Percentiles rank a stretch among this genome's conserved stretches.
Evolutionary conservation across 2,797 vertebrate species (phyloP).

Genomic region (Gallinago stenura): DNA sequence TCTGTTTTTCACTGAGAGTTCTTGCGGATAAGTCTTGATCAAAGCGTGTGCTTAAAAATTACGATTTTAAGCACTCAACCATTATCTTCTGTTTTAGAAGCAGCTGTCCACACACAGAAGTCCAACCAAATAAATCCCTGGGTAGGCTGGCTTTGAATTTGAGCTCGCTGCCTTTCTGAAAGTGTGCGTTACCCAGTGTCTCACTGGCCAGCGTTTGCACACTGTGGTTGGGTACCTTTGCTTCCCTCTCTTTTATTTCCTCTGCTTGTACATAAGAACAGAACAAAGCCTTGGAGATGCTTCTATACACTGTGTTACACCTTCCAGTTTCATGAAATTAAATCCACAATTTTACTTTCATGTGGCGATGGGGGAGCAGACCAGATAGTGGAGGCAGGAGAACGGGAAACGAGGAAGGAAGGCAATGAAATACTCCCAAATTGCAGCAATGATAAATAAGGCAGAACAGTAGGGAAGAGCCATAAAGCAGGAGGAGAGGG

Average conservation of each 20-base stretch:
- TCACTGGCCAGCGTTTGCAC: background rate
- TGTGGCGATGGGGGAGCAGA: rapidly evolving
- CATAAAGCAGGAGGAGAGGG: background rate
- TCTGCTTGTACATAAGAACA: background rate
- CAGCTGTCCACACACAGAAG: background rate
- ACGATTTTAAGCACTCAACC: rapidly evolving
- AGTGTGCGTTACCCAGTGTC: background rate
- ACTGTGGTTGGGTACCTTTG: background rate
- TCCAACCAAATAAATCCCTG: background rate
- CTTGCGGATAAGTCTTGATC: background rate
- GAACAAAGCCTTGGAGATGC: background rate
- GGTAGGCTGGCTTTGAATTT: background rate
- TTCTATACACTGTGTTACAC: background rate
- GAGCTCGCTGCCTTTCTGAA: background rate
- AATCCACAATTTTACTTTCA: background rate
- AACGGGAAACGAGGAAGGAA: background rate
- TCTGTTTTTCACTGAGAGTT: background rate
- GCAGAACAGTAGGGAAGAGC: background rate
- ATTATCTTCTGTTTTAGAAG: background rate
- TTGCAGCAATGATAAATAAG: background rate
- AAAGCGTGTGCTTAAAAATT: background rate
- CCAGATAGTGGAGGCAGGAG: background rate
- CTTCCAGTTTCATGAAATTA: background rate
- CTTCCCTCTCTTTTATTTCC: background rate
- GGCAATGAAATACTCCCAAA: background rate